These are phyloP conservation scores for Himalopsyche phryganea DNA, from an alignment of 1,140 invertebrate genomes.

Conservation along the genomic window DNA sequence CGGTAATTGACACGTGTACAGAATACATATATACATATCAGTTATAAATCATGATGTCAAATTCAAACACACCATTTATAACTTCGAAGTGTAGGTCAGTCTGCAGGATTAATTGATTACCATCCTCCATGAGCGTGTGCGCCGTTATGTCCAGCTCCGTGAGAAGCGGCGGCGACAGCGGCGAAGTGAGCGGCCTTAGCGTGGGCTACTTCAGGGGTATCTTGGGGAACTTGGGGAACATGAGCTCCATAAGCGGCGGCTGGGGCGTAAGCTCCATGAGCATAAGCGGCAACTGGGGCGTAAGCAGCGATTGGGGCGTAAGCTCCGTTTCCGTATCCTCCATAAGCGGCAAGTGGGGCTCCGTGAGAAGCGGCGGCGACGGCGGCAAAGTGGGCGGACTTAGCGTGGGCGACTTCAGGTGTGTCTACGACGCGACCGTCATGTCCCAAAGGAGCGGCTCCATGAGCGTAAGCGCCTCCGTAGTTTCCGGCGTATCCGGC, in stretches of 20 bases:
- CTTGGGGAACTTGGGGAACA: slow-evolving; percentile 1
- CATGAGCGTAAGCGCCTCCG: slow-evolving; percentile 23
- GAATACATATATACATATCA: too few relatives aligned
- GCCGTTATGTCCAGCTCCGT: not conserved
- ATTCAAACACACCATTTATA: too few relatives aligned
- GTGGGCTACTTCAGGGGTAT: slow-evolving; percentile 27
- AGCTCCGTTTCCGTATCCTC: not conserved
- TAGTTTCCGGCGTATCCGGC: too few relatives aligned
- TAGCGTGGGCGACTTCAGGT: slow-evolving; percentile 51
- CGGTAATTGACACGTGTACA: too few relatives aligned
- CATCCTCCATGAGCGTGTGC: too few relatives aligned
- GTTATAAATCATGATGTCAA: too few relatives aligned
- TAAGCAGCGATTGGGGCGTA: not conserved
- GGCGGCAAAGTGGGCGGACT: slow-evolving; percentile 43
- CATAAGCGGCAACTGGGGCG: not conserved
- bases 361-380: not conserved
- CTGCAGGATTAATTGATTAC: too few relatives aligned
- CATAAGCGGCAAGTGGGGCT: slow-evolving; percentile 7
- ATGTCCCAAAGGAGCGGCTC: slow-evolving; percentile 23
- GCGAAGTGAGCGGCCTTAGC: slow-evolving; percentile 29
- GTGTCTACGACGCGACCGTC: slow-evolving; percentile 46
- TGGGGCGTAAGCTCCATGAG: slow-evolving; percentile 3
- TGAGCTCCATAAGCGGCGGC: not conserved
- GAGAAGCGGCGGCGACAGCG: slow-evolving; percentile 16
- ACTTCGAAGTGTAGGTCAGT: too few relatives aligned